phyloP scores from a whole-genome alignment of 1,140 invertebrate genomes.

The Lordiphosa clarofinis region DNA sequence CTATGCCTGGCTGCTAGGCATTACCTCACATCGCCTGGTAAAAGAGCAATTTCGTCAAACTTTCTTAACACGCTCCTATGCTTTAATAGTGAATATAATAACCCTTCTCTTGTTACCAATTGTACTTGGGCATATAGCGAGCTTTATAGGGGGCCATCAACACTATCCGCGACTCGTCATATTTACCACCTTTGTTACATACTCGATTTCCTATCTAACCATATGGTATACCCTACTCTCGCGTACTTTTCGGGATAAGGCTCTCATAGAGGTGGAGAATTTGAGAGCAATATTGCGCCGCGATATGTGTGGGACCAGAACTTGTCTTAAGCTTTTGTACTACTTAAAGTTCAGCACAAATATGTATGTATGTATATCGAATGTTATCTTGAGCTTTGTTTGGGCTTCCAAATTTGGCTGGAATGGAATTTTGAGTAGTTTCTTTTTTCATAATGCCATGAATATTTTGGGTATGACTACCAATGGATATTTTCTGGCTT shows the following conservation, averaged over 20 bases:
- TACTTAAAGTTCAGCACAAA: conserved; percentile 5
- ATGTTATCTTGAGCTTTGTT: not conserved
- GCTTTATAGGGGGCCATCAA: not conserved
- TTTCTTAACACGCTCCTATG: conserved; percentile 13
- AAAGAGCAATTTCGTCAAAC: conserved; percentile 11
- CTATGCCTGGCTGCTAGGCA: conserved; percentile 30
- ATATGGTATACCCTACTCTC: conserved; percentile 32
- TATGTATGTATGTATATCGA: conserved; percentile 1
- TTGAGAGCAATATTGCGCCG: not conserved
- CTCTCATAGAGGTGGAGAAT: conserved; percentile 7
- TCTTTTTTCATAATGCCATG: conserved; percentile 14
- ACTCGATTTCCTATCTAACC: conserved; percentile 15
- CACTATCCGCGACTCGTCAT: conserved; percentile 28
- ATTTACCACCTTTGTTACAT: conserved; percentile 9
- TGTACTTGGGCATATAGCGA: not conserved
- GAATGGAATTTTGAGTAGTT: not conserved
- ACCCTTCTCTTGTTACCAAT: conserved; percentile 15
- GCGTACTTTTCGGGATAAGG: conserved; percentile 24
- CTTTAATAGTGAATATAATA: conserved; percentile 17
- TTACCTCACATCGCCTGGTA: conserved; percentile 24
- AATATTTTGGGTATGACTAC: conserved; percentile 30
- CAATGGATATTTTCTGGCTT: conserved; percentile 32
- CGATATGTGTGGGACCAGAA: too few relatives aligned
- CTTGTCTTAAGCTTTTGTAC: not conserved
- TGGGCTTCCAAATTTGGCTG: not conserved